Evolutionary conservation across 92 coral and sea anemone species (phyloP).

Genomic region (Zoanthus sansibaricus): DNA sequence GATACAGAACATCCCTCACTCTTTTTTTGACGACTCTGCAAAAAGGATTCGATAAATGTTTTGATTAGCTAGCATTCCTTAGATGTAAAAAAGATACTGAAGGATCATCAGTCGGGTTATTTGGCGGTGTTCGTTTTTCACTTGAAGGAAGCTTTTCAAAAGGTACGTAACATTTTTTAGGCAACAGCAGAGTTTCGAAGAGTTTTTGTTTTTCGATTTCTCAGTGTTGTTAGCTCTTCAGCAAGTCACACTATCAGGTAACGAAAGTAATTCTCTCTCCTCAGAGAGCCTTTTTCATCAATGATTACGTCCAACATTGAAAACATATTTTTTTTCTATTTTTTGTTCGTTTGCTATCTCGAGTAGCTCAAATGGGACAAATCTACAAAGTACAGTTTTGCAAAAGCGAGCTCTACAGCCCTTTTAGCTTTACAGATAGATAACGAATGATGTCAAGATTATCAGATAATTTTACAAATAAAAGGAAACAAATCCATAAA

Average conservation of each 20-base stretch:
- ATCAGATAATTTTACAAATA: neutral
- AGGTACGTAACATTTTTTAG: neutral
- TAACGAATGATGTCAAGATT: neutral
- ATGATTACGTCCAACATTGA: neutral
- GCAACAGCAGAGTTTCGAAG: no score
- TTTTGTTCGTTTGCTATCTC: neutral
- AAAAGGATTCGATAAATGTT: neutral
- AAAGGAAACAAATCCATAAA: neutral
- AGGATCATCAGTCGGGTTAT: no score
- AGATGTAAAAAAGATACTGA: no score
- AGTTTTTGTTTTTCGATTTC: neutral
- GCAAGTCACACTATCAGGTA: neutral
- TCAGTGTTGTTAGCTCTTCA: neutral
- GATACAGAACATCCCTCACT: neutral
- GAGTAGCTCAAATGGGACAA: neutral
- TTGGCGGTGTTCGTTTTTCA: no score
- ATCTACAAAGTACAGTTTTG: neutral
- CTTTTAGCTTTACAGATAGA: neutral
- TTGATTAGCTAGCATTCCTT: neutral
- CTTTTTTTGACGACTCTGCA: slow-evolving; percentile 14
- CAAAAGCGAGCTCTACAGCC: neutral
- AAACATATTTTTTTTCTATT: neutral
- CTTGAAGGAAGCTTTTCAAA: neutral
- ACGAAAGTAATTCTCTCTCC: neutral
- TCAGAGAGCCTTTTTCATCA: neutral